Evolutionary conservation across 2,113 vertebrate species (phyloP).

Genomic region (Dromiciops gliroides): DNA sequence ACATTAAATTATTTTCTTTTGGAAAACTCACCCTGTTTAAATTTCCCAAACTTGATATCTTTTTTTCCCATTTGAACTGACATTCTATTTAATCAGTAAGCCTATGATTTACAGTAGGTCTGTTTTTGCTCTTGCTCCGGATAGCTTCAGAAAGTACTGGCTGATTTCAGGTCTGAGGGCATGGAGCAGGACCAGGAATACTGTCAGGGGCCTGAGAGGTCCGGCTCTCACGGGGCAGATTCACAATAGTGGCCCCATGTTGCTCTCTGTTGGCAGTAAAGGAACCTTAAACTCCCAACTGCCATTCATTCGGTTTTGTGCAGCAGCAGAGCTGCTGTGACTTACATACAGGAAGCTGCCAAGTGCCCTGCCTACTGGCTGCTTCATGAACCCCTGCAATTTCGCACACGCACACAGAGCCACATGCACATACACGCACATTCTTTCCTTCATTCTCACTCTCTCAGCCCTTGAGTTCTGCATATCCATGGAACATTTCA

Average conservation of each 20-base stretch:
- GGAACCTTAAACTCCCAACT: constrained; percentile 56
- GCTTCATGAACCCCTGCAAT: constrained; percentile 77
- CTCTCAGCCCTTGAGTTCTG: constrained; percentile 70
- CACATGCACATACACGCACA: constrained; percentile 59
- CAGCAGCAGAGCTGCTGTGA: constrained; percentile 73
- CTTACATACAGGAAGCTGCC: constrained; percentile 77
- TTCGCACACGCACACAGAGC: constrained; percentile 69
- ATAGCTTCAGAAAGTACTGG: background rate
- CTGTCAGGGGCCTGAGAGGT: constrained; percentile 21
- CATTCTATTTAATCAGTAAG: constrained; percentile 57
- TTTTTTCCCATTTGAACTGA: constrained; percentile 36
- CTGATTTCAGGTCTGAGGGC: background rate
- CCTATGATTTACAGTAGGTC: constrained; percentile 47
- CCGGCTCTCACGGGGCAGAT: background rate
- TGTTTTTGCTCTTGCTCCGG: constrained; percentile 41
- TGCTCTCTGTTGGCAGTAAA: constrained; percentile 6
- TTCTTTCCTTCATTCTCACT: constrained; percentile 55
- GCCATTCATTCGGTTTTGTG: constrained; percentile 73
- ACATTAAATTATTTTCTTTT: constrained; percentile 58
- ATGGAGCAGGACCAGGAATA: background rate
- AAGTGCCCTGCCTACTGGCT: constrained; percentile 79
- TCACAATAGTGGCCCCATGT: constrained; percentile 12
- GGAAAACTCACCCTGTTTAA: constrained; percentile 44
- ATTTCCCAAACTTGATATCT: constrained; percentile 62
- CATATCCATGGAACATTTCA: constrained; percentile 82